Evolutionary conservation across 2,797 vertebrate genomes (phyloP), one percentile per base, ranked within the genome.

Genomic region (Gymnocypris eckloni): DNA sequence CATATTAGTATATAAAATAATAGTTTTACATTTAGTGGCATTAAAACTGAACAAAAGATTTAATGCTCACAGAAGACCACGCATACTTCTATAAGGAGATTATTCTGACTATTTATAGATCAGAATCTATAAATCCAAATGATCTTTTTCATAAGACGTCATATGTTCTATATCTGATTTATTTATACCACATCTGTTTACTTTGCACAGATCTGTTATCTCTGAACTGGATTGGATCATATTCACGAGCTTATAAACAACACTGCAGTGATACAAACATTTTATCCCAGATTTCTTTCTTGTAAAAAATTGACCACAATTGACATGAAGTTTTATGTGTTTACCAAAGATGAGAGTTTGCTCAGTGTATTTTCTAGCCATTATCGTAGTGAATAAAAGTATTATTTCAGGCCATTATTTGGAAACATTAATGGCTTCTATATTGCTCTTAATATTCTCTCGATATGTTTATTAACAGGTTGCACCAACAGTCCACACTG

Each of bases 401-500:
- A 33, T 33, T 33, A 18, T 33, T 50, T 18, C 25, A 50, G 33
- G 72, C 18, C 18, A 52, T 54, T 22, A 22, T 76, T 39, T 39
- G 18, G 73, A 18, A 8, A 20, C 28, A 13, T 54, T 39, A 12
- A 37, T 12, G 5, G 1, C 25, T 28, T 20, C 72, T 52, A 20
- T 18, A 50, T 52, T 11, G 2, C 9, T 16, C 18, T 6, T 3
- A 18, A 64, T 64, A 20, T 73, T 45, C 6, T 13, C 37, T 48
- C 45, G 25, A 67, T 71, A 0, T 28, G 16, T 69, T 61, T 6
- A 12, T 48, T 67, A 1, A 0, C 91, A 99, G 98, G 94, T 97
- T 39, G 92, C 90, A 0, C 92, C 96, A 82, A 92, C 91, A 87
- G 94, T 87, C 89, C 96, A 96, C 82, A 91, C 93, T 61, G 92